Conservation (phyloP, 1,140 invertebrate genomes). For the Acyrthosiphon pisum region DNA sequence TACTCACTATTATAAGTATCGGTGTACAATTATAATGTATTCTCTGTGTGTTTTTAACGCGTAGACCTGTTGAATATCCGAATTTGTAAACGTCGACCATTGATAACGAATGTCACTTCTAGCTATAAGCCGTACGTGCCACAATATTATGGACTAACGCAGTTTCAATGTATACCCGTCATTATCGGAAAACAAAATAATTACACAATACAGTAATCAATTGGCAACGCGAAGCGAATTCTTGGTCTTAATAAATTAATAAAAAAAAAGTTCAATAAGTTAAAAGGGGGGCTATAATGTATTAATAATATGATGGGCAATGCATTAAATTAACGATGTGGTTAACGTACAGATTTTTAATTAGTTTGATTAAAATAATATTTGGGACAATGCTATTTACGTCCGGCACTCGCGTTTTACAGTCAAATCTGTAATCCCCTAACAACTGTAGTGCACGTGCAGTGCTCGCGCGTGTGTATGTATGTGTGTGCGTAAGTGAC, state of each 20-base stretch:
- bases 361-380: conserved; percentile 6
- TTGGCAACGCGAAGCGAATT: neutral
- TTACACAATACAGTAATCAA: neutral
- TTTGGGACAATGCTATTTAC: neutral
- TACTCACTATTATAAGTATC: neutral
- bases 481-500: no score
- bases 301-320: neutral
- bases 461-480: no score
- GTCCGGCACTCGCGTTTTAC: neutral
- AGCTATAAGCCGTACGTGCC: neutral
- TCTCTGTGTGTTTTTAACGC: neutral
- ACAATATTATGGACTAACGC: neutral
- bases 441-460: no score
- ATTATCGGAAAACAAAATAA: neutral
- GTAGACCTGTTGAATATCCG: neutral
- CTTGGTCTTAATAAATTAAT: neutral
- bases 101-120: neutral
- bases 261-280: neutral
- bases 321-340: neutral
- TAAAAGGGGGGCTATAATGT: neutral
- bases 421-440: neutral
- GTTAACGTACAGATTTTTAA: neutral
- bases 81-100: neutral
- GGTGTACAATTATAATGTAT: neutral
- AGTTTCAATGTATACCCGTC: neutral